These are phyloP conservation scores for Drosophila subobscura DNA, from an alignment of 1,140 invertebrate genomes.

Conservation along the genomic window DNA sequence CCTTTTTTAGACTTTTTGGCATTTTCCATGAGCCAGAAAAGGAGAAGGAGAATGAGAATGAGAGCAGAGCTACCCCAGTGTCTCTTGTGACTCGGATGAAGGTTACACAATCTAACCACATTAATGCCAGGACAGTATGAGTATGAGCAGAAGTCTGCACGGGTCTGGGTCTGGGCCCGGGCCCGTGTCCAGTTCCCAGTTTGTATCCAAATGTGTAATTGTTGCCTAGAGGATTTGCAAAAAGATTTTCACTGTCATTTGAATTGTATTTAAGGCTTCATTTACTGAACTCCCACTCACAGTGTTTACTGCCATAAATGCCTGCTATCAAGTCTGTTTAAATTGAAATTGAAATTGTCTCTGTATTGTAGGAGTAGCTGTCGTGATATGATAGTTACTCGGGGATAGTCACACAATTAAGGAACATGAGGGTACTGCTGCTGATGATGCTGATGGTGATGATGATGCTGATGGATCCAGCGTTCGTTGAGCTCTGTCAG, in stretches of 20 bases:
- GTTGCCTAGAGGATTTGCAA: conserved; percentile 61
- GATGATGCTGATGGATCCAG: not conserved
- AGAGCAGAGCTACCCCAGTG: not conserved
- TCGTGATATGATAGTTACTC: not conserved
- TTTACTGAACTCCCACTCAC: conserved; percentile 20
- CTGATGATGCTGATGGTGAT: not conserved
- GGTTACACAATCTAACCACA: conserved; percentile 64
- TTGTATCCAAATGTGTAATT: conserved; percentile 53
- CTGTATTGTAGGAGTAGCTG: too few relatives aligned
- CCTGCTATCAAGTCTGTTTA: conserved; percentile 3
- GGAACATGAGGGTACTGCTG: too few relatives aligned
- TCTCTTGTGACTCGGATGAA: conserved; percentile 47
- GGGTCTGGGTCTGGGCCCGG: not conserved
- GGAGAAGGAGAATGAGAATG: not conserved
- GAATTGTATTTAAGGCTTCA: conserved; percentile 54
- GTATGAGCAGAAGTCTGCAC: not conserved
- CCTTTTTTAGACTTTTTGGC: conserved; percentile 58
- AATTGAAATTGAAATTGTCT: conserved; percentile 36
- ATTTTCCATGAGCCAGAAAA: conserved; percentile 18
- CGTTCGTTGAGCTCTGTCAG: conserved; percentile 14
- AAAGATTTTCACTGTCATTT: conserved; percentile 66
- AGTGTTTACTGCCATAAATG: conserved; percentile 28
- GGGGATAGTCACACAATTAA: not conserved
- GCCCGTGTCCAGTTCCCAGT: not conserved
- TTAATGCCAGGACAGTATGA: conserved; percentile 50